Evolutionary conservation across 2,797 vertebrate species (phyloP).

Genomic region (Diceros bicornis): DNA sequence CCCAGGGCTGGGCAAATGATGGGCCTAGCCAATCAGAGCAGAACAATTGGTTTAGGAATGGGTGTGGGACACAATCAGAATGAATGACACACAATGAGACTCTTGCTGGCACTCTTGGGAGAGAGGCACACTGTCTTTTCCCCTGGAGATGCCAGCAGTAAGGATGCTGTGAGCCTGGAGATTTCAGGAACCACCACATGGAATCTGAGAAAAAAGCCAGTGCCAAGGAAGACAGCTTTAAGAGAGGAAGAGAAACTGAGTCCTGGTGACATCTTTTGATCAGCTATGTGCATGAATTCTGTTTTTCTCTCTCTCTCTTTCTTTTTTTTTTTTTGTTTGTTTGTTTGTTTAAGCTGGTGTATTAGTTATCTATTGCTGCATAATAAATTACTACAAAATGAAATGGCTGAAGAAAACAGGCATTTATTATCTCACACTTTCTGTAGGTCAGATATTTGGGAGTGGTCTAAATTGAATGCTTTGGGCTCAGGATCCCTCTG

Average conservation of each 20-base stretch:
- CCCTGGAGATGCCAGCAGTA: background rate
- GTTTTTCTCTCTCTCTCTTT: too few relatives aligned
- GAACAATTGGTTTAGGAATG: background rate
- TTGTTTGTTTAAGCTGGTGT: background rate
- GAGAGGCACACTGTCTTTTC: background rate
- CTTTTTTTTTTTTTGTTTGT: background rate
- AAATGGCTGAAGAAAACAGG: background rate
- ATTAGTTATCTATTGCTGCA: background rate
- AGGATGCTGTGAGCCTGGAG: background rate
- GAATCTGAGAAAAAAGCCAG: background rate
- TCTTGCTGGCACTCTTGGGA: background rate
- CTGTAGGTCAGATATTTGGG: background rate
- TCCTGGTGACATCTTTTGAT: background rate
- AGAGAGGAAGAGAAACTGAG: background rate
- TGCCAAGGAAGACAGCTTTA: background rate
- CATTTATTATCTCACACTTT: background rate
- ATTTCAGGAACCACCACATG: background rate
- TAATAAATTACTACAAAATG: background rate
- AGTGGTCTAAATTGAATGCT: background rate
- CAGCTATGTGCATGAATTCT: background rate
- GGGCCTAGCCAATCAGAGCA: slow-evolving; percentile 41
- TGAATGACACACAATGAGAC: background rate
- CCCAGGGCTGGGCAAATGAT: background rate
- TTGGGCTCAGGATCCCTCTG: background rate
- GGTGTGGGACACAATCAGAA: slow-evolving; percentile 44